Evolutionary conservation across 1,140 invertebrate genomes (phyloP).

Genomic region (Camponotus pennsylvanicus): DNA sequence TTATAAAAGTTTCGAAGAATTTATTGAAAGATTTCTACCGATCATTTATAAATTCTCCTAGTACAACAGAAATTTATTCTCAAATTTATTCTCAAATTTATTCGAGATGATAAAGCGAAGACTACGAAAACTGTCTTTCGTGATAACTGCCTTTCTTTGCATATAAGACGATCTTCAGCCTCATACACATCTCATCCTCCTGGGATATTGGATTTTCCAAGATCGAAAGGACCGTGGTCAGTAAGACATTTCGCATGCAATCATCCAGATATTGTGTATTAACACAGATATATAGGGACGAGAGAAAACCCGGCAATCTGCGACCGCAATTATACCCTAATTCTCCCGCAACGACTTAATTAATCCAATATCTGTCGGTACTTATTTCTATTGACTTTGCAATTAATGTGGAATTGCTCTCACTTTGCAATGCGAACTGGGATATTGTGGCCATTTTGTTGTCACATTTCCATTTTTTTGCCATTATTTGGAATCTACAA

Average conservation of each 20-base stretch:
- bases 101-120: background rate
- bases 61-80: background rate
- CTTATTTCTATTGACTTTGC: slow-evolving; percentile 41
- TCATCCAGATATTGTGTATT: slow-evolving; percentile 7
- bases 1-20: background rate
- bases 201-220: slow-evolving; percentile 48
- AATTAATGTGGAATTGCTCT: slow-evolving; percentile 57
- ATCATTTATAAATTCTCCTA: background rate
- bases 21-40: background rate
- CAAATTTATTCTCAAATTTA: too few relatives aligned
- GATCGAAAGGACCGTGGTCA: background rate
- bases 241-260: background rate
- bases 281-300: background rate
- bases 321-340: slow-evolving; percentile 68
- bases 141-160: background rate
- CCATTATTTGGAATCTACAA: background rate
- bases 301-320: slow-evolving; percentile 46
- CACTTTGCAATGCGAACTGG: background rate
- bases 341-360: slow-evolving; percentile 73
- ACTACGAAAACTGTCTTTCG: slow-evolving; percentile 11
- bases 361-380: slow-evolving; percentile 75
- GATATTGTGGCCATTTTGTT: slow-evolving; percentile 12
- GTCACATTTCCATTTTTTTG: background rate
- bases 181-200: slow-evolving; percentile 16
- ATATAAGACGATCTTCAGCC: background rate